A percentile compares a stretch with the other conserved stretches of the same genome.
These are phyloP conservation scores for Polyommatus icarus DNA, from an alignment of 2,888 invertebrate species.

Conservation along the genomic window DNA sequence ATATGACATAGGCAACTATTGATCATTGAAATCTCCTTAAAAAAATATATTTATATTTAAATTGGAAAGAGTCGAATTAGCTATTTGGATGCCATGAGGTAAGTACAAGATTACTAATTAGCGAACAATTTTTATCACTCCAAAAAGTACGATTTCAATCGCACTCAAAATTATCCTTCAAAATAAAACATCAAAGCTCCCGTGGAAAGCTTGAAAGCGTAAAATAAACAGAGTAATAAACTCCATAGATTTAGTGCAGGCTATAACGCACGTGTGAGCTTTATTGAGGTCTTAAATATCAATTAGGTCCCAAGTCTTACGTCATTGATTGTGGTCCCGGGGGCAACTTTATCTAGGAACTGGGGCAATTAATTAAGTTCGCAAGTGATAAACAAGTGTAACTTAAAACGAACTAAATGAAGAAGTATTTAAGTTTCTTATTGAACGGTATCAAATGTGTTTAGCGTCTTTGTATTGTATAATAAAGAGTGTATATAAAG, in stretches of 20 bases:
- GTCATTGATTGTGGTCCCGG: slow-evolving; percentile 1
- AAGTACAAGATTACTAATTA: too few relatives aligned
- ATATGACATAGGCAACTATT: too few relatives aligned
- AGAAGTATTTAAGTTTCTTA: not conserved
- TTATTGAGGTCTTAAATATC: slow-evolving; percentile 14
- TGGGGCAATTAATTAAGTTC: slow-evolving; percentile 11
- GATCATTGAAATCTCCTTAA: too few relatives aligned
- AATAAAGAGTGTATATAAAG: too few relatives aligned
- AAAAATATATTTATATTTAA: too few relatives aligned
- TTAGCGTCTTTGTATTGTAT: too few relatives aligned
- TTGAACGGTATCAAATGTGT: not conserved
- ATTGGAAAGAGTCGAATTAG: too few relatives aligned
- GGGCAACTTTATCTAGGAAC: slow-evolving; percentile 10
- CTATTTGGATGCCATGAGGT: too few relatives aligned
- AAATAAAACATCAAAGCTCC: not conserved
- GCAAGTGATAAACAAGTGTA: slow-evolving; percentile 5
- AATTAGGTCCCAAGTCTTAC: slow-evolving; percentile 11
- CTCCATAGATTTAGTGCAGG: slow-evolving; percentile 6
- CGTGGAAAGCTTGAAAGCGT: not conserved
- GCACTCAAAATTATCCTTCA: not conserved
- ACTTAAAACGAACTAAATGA: not conserved
- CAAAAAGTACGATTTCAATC: too few relatives aligned
- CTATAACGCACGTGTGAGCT: slow-evolving; percentile 1
- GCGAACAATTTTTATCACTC: too few relatives aligned
- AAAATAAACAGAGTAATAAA: slow-evolving; percentile 11